A percentile compares a stretch with the other conserved stretches of the same genome.
These are phyloP conservation scores for Leptoteleia sp. DNA, from an alignment of 1,140 invertebrate genomes.

Conservation along the genomic window DNA sequence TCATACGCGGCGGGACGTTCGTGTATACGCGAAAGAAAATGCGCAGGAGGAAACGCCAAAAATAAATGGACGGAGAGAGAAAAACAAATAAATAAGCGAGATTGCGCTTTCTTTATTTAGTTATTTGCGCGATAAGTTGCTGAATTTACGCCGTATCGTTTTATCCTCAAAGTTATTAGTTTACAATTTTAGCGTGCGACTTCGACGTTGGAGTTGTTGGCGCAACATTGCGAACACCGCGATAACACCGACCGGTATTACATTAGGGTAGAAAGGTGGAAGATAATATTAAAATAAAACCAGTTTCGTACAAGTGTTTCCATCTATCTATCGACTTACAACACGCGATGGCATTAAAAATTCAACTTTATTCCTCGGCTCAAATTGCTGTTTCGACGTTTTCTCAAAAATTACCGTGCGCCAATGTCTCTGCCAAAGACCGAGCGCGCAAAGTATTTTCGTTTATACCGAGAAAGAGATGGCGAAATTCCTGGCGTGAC, in stretches of 20 bases:
- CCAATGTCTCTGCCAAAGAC: neutral
- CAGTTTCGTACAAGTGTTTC: slow-evolving; percentile 23
- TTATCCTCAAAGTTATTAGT: slow-evolving; percentile 43
- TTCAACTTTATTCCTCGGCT: slow-evolving; percentile 27
- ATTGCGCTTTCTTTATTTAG: slow-evolving; percentile 36
- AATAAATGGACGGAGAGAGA: neutral
- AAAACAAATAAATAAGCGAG: slow-evolving; percentile 13
- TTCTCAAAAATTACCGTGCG: slow-evolving; percentile 8
- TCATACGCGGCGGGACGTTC: too few relatives aligned
- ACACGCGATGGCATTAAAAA: slow-evolving; percentile 40
- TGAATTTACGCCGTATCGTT: slow-evolving; percentile 14
- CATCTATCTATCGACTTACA: slow-evolving; percentile 34
- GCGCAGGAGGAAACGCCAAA: too few relatives aligned
- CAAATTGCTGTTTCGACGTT: slow-evolving; percentile 10
- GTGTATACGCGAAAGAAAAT: too few relatives aligned
- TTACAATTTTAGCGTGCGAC: slow-evolving; percentile 34
- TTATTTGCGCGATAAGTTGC: slow-evolving; percentile 24
- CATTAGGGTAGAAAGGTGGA: slow-evolving; percentile 11
- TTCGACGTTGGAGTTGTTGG: slow-evolving; percentile 9
- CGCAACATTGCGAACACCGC: slow-evolving; percentile 4
- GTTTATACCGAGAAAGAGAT: too few relatives aligned
- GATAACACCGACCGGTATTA: slow-evolving; percentile 29
- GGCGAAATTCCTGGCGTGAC: too few relatives aligned
- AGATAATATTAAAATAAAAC: slow-evolving; percentile 47
- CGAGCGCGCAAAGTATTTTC: neutral